Conservation (phyloP, 2,888 invertebrate genomes). For the Temnothorax ravouxi region DNA sequence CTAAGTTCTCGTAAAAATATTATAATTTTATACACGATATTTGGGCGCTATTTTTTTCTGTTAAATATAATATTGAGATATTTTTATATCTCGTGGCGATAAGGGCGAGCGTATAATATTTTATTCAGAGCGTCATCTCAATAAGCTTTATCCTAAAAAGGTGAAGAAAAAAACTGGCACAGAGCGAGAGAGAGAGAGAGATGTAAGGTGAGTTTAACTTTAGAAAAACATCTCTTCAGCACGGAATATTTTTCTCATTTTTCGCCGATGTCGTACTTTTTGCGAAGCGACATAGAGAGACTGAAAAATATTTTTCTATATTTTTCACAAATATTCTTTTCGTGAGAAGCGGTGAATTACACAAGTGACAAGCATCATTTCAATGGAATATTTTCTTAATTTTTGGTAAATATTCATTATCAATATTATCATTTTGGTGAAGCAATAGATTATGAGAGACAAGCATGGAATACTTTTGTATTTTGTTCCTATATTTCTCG, state of each 20-base stretch:
- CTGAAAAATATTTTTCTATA: neutral
- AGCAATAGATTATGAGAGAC: neutral
- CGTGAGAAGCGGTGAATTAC: neutral
- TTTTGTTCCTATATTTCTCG: neutral
- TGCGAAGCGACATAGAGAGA: neutral
- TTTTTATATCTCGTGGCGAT: neutral
- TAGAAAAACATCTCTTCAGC: neutral
- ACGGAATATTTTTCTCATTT: neutral
- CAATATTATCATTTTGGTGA: too few relatives aligned
- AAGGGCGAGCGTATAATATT: neutral
- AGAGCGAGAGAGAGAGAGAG: neutral
- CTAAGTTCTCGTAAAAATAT: conserved; percentile 5
- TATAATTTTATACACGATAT: conserved; percentile 3
- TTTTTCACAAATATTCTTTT: neutral
- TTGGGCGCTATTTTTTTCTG: neutral
- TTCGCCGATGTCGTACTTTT: neutral
- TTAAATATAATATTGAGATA: conserved; percentile 14
- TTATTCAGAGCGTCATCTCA: neutral
- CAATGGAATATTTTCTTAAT: neutral
- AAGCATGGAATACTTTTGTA: neutral
- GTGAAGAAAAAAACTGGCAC: neutral
- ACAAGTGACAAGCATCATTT: neutral
- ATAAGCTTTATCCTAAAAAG: neutral
- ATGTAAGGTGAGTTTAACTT: neutral
- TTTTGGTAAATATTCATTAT: too few relatives aligned